Base-by-base conservation (phyloP, 2,888 invertebrate genomes). In the Clunio marinus region DNA sequence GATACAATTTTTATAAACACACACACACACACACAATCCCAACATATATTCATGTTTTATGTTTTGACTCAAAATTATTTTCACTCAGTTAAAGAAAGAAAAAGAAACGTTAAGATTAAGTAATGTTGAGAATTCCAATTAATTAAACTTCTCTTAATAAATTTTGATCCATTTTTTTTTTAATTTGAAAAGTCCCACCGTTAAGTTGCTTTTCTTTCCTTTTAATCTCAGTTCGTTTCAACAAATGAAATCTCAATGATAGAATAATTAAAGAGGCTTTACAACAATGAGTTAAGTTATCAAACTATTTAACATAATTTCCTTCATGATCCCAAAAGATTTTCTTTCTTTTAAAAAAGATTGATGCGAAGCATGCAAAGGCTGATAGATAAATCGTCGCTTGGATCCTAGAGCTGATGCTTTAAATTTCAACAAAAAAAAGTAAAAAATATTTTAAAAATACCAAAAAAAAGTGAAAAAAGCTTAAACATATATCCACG, bases 381-480 rank as follows among this genome's bases (percentile, higher is more conserved):
- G 10, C 46, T 20, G 17, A 46, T 10, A 32, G 32, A 32, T 10
- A 10, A 32, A 7, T 32, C 20, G n/a, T 51, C 22, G 22, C 51
- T 51, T 51, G 41, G 13, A 41, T 41, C 32, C 32, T 32, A 13
- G 22, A 51, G 8, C 22, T 51, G 51, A 51, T 41, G 60, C 60
- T 41, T 41, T 60, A 45, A 59, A 20, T n/a, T 20, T 22, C 15
- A n/a, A 10, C 1, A 8, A 62, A 37, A 45, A 32, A 63, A 17
- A 35, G 24, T 37, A 27, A 27, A 15, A 25, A 20, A 57, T 24
- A 25, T 22, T 2, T 20, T 20, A 10, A 24, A 41, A 60, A 41
- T 62, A 62, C 62, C 63, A 63, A 63, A 62, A 62, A 41, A 2
- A 22, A 41, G 15, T 51, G 63, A 63, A 46, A 25, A n/a, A n/a